Conservation (phyloP, 2,113 vertebrate species). For the Notothenia rossii region DNA sequence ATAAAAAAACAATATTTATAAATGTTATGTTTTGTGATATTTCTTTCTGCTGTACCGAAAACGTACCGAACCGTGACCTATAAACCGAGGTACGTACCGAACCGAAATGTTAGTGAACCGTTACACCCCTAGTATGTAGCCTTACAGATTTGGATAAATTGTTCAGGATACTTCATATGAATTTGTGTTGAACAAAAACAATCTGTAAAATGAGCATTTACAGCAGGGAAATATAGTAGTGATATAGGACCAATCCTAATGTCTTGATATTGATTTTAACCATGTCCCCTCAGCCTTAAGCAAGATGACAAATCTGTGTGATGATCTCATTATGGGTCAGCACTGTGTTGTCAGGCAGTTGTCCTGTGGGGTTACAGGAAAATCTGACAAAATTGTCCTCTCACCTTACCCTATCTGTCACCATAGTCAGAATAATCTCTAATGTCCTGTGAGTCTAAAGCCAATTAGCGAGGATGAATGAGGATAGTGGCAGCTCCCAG, state of each 20-base stretch:
- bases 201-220: too few relatives aligned
- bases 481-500: slow-evolving; percentile 66
- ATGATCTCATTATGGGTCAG: slow-evolving; percentile 42
- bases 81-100: too few relatives aligned
- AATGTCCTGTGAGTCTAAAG: slow-evolving; percentile 54
- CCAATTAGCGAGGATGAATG: slow-evolving; percentile 72
- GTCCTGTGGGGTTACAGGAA: slow-evolving; percentile 28
- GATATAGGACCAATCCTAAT: background rate
- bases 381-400: slow-evolving; percentile 21
- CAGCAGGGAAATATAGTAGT: background rate
- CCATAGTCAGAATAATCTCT: slow-evolving; percentile 54
- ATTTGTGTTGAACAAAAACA: too few relatives aligned
- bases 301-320: slow-evolving; percentile 32
- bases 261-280: background rate
- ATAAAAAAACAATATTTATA: too few relatives aligned
- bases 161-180: too few relatives aligned
- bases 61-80: too few relatives aligned
- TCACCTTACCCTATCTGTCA: slow-evolving; percentile 45
- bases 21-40: too few relatives aligned
- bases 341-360: slow-evolving; percentile 9
- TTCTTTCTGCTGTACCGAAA: too few relatives aligned
- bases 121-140: too few relatives aligned
- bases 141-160: too few relatives aligned
- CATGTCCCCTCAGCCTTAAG: background rate
- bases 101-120: too few relatives aligned